Evolutionary conservation across 2,113 vertebrate species (phyloP).

Genomic region (Nothocercus julius): DNA sequence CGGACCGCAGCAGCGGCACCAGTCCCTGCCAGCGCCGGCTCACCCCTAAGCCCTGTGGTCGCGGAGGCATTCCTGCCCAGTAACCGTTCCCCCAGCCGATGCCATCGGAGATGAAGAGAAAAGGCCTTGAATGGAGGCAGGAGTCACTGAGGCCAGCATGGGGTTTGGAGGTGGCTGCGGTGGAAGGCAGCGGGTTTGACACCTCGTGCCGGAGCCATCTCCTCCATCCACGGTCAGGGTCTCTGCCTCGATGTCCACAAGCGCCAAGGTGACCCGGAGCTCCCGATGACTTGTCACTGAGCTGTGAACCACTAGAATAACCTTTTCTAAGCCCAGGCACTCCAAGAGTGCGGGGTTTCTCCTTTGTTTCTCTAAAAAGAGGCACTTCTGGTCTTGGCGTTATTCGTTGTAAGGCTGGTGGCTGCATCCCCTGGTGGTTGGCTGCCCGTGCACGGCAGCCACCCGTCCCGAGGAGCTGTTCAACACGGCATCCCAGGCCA

Average conservation of each 20-base stretch:
- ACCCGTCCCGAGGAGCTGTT: neutral
- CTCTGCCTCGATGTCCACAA: neutral
- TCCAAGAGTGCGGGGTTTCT: neutral
- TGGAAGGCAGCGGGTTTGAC: neutral
- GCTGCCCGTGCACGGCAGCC: neutral
- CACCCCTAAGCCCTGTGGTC: neutral
- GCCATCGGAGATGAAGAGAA: neutral
- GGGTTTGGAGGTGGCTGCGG: accelerated
- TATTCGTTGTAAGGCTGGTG: neutral
- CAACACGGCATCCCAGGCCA: accelerated
- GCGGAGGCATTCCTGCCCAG: neutral
- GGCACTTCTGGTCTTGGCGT: neutral
- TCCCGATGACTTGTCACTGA: neutral
- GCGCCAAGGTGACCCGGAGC: neutral
- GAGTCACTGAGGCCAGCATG: accelerated
- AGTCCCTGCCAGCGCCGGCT: too few relatives aligned
- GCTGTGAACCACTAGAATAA: neutral
- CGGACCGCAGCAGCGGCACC: too few relatives aligned
- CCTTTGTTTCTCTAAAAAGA: neutral
- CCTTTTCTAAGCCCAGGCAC: neutral
- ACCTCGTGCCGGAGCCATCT: neutral
- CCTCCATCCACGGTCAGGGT: accelerated
- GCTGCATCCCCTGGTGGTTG: neutral
- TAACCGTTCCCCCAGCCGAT: neutral
- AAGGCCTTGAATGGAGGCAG: too few relatives aligned